Evolutionary conservation across 2,113 vertebrate genomes (phyloP).

Genomic region (Odontesthes bonariensis): DNA sequence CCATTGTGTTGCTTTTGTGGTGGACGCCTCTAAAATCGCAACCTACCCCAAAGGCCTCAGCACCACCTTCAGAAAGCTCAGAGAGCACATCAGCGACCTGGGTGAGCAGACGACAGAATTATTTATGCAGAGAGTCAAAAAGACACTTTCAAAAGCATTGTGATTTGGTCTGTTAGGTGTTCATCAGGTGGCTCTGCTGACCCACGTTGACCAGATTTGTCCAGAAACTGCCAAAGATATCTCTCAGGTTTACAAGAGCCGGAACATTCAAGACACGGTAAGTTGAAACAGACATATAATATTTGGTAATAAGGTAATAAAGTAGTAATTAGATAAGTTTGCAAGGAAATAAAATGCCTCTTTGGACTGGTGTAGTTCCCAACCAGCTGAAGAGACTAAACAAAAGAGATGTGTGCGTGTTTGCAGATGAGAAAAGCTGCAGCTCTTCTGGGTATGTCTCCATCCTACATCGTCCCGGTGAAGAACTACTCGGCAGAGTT

Average conservation of each 20-base stretch:
- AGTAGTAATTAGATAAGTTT: background rate
- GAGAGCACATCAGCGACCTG: slow-evolving; percentile 78
- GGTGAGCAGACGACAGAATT: slow-evolving; percentile 61
- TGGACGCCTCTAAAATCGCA: slow-evolving; percentile 68
- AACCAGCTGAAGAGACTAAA: background rate
- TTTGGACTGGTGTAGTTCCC: background rate
- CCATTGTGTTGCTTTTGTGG: slow-evolving; percentile 81
- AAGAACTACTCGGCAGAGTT: slow-evolving; percentile 79
- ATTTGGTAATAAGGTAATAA: background rate
- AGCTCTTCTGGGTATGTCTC: slow-evolving; percentile 76
- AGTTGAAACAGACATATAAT: background rate
- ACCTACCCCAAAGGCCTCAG: slow-evolving; percentile 60
- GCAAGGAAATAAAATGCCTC: background rate
- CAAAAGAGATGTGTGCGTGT: slow-evolving; percentile 7
- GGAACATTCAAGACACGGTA: slow-evolving; percentile 53
- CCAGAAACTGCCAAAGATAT: slow-evolving; percentile 48
- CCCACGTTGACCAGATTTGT: slow-evolving; percentile 76
- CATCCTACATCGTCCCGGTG: slow-evolving; percentile 80
- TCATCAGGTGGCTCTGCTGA: slow-evolving; percentile 81
- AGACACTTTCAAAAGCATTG: background rate
- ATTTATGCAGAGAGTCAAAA: too few species aligned
- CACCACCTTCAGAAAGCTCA: slow-evolving; percentile 66
- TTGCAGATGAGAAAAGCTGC: slow-evolving; percentile 72
- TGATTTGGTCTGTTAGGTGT: slow-evolving; percentile 64
- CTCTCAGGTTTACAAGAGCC: slow-evolving; percentile 68